Conservation (phyloP, 2,888 invertebrate species). For the Bruchidius siliquastri region DNA sequence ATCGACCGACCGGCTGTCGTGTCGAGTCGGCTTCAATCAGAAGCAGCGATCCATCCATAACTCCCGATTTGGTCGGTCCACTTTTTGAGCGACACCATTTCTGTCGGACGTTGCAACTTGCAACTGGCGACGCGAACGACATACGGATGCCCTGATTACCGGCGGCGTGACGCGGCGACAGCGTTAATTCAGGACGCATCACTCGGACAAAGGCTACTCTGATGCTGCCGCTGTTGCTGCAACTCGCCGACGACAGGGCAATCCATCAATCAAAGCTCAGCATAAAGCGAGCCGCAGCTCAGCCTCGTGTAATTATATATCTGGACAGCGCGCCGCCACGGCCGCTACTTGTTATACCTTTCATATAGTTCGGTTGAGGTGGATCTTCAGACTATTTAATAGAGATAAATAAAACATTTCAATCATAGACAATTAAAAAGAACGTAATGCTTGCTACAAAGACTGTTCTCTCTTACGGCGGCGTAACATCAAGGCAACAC, state of each 20-base stretch:
- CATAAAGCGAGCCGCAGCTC: not conserved
- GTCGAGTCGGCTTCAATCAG: not conserved
- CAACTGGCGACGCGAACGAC: not conserved
- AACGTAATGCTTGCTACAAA: no score
- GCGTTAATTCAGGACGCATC: not conserved
- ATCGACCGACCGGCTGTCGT: not conserved
- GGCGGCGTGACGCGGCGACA: not conserved
- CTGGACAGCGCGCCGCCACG: not conserved
- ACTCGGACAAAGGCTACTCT: not conserved
- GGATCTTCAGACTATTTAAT: not conserved
- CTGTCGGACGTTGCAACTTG: not conserved
- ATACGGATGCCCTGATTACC: not conserved
- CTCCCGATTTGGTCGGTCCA: not conserved
- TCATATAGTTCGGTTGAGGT: not conserved
- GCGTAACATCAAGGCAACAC: no score
- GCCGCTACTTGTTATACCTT: not conserved
- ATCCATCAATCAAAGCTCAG: not conserved
- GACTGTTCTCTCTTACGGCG: no score
- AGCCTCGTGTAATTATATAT: not conserved
- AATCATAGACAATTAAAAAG: no score
- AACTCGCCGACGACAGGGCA: not conserved
- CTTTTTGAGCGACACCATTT: not conserved
- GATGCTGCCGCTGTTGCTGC: not conserved
- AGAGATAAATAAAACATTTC: no score
- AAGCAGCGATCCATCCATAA: not conserved